A percentile compares a stretch with the other conserved stretches of the same genome.
These are phyloP conservation scores for Vanessa atalanta DNA, from an alignment of 1,140 invertebrate species.

Conservation along the genomic window DNA sequence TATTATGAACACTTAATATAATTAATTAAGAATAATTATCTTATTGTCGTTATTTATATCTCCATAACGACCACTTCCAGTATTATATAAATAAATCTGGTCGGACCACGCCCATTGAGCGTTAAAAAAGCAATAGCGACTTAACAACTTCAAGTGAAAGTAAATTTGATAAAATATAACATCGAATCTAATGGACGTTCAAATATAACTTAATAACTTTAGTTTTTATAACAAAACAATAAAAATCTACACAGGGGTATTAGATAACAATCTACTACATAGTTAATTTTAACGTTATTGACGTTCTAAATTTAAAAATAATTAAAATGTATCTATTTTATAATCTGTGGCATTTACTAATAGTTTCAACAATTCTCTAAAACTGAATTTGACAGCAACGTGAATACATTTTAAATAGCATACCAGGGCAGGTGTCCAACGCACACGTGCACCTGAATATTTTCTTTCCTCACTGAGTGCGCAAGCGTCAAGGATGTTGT, in stretches of 20 bases:
- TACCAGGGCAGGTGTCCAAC: slow-evolving; percentile 17
- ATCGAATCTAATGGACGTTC: background rate
- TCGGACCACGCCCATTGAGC: slow-evolving; percentile 11
- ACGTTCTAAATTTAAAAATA: no score
- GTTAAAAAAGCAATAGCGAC: slow-evolving; percentile 1
- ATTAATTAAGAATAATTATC: no score
- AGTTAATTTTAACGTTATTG: no score
- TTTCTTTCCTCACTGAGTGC: slow-evolving; percentile 11
- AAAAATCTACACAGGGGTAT: no score
- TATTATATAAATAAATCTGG: slow-evolving; percentile 28
- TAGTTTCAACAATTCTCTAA: background rate
- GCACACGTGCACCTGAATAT: slow-evolving; percentile 3
- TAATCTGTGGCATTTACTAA: background rate
- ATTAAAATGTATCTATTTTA: background rate
- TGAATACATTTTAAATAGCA: slow-evolving; percentile 5
- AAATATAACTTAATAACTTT: background rate
- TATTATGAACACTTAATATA: no score
- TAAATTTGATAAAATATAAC: slow-evolving; percentile 22
- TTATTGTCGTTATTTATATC: slow-evolving; percentile 20
- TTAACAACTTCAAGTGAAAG: slow-evolving; percentile 6
- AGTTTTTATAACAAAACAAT: no score
- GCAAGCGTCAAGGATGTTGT: slow-evolving; percentile 2
- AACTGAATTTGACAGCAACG: background rate
- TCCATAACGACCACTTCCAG: background rate
- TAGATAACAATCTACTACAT: no score